Conservation (phyloP, 2,888 invertebrate species). For the Oxystoma pomonae region DNA sequence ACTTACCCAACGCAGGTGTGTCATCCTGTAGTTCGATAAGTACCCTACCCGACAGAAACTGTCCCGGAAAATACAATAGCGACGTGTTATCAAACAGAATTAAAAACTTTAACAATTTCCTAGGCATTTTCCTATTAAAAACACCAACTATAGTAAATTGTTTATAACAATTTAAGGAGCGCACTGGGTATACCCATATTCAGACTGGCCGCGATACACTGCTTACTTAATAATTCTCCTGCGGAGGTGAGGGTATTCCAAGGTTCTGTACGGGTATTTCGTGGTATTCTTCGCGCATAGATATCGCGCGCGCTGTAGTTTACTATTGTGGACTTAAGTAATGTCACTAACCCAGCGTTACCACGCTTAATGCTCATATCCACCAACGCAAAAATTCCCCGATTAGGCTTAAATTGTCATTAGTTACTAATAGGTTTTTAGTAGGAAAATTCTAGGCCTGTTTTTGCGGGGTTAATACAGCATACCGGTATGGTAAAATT, state of each 20-base stretch:
- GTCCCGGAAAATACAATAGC: slow-evolving; percentile 88
- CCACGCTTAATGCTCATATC: too few relatives aligned
- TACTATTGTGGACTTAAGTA: too few relatives aligned
- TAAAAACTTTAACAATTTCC: slow-evolving; percentile 87
- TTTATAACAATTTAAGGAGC: background rate
- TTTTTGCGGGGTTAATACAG: too few relatives aligned
- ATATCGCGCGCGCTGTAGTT: background rate
- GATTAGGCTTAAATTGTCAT: too few relatives aligned
- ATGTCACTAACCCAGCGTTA: too few relatives aligned
- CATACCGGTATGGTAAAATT: too few relatives aligned
- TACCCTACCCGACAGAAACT: slow-evolving; percentile 87
- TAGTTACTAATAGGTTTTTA: too few relatives aligned
- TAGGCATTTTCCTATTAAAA: slow-evolving; percentile 58
- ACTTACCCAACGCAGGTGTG: slow-evolving; percentile 80
- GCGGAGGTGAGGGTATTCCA: slow-evolving; percentile 34
- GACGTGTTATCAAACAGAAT: slow-evolving; percentile 93
- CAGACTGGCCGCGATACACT: slow-evolving; percentile 23
- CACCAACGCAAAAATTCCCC: too few relatives aligned
- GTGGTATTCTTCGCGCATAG: background rate
- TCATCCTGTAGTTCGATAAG: slow-evolving; percentile 91
- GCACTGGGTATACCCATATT: slow-evolving; percentile 16
- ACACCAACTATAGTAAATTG: background rate
- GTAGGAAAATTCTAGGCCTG: too few relatives aligned
- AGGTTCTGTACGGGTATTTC: slow-evolving; percentile 27
- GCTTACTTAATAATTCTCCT: slow-evolving; percentile 17